These are phyloP conservation scores for Argentina silus DNA, from an alignment of 2,797 vertebrate genomes.

Conservation along the genomic window DNA sequence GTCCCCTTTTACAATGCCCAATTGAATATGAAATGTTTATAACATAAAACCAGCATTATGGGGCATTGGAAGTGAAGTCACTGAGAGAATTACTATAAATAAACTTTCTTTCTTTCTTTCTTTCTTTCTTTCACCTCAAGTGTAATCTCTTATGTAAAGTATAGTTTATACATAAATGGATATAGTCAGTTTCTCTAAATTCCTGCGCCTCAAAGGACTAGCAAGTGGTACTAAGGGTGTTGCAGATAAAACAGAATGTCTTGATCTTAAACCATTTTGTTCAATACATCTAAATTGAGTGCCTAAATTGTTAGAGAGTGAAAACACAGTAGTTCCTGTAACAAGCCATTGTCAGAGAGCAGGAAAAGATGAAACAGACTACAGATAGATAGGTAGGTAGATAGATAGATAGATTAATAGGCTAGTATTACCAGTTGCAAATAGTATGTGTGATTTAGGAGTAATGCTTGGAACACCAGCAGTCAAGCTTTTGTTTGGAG, in stretches of 20 bases:
- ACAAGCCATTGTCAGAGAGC: conserved; percentile 20
- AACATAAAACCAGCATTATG: not conserved
- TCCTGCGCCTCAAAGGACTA: conserved; percentile 32
- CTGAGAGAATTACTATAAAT: not conserved
- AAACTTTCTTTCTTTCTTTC: conserved; percentile 8
- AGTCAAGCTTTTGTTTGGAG: conserved; percentile 26
- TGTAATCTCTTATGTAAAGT: conserved; percentile 58
- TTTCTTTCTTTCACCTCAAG: conserved; percentile 35
- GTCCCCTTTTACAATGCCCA: not conserved
- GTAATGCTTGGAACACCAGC: conserved; percentile 36
- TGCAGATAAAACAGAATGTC: conserved; percentile 17
- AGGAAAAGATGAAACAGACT: conserved; percentile 58
- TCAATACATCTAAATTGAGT: not conserved
- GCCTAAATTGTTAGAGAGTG: too few relatives aligned
- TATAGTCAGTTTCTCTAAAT: conserved; percentile 59
- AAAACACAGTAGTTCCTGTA: not conserved
- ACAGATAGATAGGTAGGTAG: conserved; percentile 28
- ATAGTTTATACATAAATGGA: conserved; percentile 44
- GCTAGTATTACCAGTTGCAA: conserved; percentile 35
- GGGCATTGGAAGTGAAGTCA: not conserved
- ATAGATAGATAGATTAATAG: conserved; percentile 6
- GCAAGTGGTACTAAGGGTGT: conserved; percentile 50
- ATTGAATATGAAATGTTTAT: not conserved
- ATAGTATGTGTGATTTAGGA: conserved; percentile 12
- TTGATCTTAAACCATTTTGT: conserved; percentile 6